Conservation (phyloP, 2,113 vertebrate species). For the Istiophorus platypterus region DNA sequence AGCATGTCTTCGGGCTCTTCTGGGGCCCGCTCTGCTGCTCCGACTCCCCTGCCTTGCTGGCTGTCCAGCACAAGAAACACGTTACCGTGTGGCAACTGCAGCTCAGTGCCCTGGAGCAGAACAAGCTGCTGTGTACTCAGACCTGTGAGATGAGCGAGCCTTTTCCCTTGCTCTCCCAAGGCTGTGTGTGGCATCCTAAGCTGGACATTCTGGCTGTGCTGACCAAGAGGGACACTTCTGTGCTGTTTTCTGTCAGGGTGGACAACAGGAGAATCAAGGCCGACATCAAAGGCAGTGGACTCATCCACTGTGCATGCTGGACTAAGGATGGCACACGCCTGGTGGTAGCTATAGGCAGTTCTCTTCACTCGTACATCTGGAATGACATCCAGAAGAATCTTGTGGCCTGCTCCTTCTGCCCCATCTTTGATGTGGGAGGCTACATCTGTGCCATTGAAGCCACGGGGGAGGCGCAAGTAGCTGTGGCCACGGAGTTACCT, state of each 20-base stretch:
- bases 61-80: conserved; percentile 93
- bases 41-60: conserved; percentile 86
- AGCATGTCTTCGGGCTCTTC: conserved; percentile 91
- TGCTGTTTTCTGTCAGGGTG: conserved; percentile 87
- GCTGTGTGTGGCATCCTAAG: conserved; percentile 96
- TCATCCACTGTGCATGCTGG: conserved; percentile 95
- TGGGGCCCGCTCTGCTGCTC: conserved; percentile 88
- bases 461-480: conserved; percentile 86
- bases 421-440: conserved; percentile 90
- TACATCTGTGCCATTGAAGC: conserved; percentile 89
- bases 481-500: conserved; percentile 93
- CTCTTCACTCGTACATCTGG: conserved; percentile 94
- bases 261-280: conserved; percentile 88
- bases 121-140: conserved; percentile 90
- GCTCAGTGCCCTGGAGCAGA: conserved; percentile 84
- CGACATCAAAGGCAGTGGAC: conserved; percentile 85
- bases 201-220: conserved; percentile 89
- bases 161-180: conserved; percentile 90
- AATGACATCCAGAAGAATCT: conserved; percentile 90
- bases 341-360: conserved; percentile 91
- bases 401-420: conserved; percentile 87
- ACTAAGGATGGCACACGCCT: conserved; percentile 91
- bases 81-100: conserved; percentile 92
- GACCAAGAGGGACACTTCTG: conserved; percentile 89
- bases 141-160: conserved; percentile 92